Evolutionary conservation across 2,888 invertebrate genomes (phyloP).

Genomic region (Apamea crenata): DNA sequence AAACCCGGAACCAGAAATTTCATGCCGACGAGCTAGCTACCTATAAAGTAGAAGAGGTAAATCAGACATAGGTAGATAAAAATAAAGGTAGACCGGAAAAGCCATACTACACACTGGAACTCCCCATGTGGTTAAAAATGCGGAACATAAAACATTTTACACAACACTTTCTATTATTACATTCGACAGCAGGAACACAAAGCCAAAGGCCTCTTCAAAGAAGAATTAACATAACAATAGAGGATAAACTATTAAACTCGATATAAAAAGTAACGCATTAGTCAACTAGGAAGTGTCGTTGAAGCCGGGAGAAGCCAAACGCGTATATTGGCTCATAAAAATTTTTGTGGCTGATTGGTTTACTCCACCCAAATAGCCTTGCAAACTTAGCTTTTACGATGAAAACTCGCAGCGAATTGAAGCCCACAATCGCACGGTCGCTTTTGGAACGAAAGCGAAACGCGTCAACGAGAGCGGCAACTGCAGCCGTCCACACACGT

Average conservation of each 20-base stretch:
- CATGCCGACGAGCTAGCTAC: not conserved
- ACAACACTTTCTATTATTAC: conserved; percentile 29
- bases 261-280: conserved; percentile 50
- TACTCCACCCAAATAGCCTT: conserved; percentile 42
- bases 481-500: too few relatives aligned
- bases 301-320: conserved; percentile 40
- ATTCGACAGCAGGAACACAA: conserved; percentile 12
- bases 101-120: not conserved
- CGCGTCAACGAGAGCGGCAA: too few relatives aligned
- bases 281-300: conserved; percentile 51
- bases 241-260: conserved; percentile 47
- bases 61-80: not conserved
- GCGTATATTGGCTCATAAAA: conserved; percentile 53
- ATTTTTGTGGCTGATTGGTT: conserved; percentile 54
- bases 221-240: conserved; percentile 40
- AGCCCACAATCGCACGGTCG: not conserved
- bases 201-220: conserved; percentile 25
- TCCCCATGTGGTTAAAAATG: conserved; percentile 26
- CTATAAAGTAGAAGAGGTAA: not conserved
- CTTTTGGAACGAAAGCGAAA: not conserved
- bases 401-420: conserved; percentile 27
- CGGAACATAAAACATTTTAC: conserved; percentile 22
- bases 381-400: conserved; percentile 62
- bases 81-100: conserved; percentile 23
- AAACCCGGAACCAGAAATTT: too few relatives aligned